Evolutionary conservation across 30 jellyfish, hydroid and myxozoan genomes (phyloP).

Genomic region (Chrysaora quinquecirrha): DNA sequence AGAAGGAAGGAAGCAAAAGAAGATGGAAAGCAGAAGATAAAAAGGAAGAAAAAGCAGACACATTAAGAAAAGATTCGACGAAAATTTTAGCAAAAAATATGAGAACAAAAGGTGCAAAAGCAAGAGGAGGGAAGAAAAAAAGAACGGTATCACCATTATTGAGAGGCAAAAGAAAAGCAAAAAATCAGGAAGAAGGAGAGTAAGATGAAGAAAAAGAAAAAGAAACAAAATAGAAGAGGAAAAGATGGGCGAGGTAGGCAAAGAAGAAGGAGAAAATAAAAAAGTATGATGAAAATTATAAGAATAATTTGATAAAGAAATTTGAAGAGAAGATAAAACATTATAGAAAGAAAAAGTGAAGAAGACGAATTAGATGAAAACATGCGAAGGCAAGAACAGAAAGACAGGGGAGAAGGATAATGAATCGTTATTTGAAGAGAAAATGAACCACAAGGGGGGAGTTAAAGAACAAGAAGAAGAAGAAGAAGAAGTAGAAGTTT

Average conservation of each 20-base stretch:
- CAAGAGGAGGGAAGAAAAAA: too few species aligned
- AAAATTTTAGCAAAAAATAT: too few species aligned
- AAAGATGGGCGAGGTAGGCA: not conserved
- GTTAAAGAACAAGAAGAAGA: not conserved
- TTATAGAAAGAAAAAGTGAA: too few species aligned
- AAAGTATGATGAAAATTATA: too few species aligned
- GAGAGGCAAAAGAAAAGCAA: not conserved
- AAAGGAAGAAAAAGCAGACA: not conserved
- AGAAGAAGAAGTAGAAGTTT: not conserved
- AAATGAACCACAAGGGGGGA: not conserved
- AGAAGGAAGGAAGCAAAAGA: not conserved
- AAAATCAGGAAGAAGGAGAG: conserved; percentile 3
- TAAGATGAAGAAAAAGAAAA: not conserved
- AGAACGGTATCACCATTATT: too few species aligned
- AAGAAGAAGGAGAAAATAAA: not conserved
- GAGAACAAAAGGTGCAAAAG: too few species aligned
- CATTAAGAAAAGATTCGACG: too few species aligned
- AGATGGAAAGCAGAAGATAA: not conserved
- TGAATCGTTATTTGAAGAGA: not conserved
- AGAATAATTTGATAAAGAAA: too few species aligned
- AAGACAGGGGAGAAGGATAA: not conserved
- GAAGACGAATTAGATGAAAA: too few species aligned
- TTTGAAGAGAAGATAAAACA: too few species aligned
- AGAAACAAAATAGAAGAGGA: not conserved
- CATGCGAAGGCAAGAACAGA: too few species aligned